Evolutionary conservation across 2,797 vertebrate species (phyloP), one percentile per base, ranked within the genome.

Genomic region (Leuciscus waleckii): DNA sequence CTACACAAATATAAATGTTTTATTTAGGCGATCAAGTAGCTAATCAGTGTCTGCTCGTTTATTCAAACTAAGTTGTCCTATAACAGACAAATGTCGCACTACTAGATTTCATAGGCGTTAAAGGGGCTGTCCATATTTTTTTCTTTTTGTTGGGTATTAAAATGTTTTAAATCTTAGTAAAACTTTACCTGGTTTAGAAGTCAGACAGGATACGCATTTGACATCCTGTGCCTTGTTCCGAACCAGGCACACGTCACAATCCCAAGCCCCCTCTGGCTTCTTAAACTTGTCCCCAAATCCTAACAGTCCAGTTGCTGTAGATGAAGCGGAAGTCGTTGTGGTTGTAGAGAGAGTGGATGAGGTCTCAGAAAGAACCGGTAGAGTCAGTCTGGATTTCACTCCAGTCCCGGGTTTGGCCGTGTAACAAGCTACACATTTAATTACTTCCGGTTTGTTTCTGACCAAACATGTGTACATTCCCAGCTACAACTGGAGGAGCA

Each of bases 391-490:
- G 81, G 96, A 94, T 91, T 97, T 97, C n/a, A 98, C 95, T 84
- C 96, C 97, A 0, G 95, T 98, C 74, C 97, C 98, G 14, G 97
- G 96, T 94, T 99, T 99, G 65, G 97, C 96, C 1, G 97, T 98
- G 83, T 98, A 97, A 85, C 98, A 99, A 1, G 98, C 98, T 90
- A 99, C 92, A 85, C 98, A 99, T 92, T 98, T 99, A 43, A 97
- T 94, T 23, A 93, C 95, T 84, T 99, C 98, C 0, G 96, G 92
- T 92, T 98, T 99, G 93, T 99, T 99, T 68, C 93, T 94, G 73
- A 99, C 97, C 87, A 99, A 94, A 93, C 98, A 99, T 1, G 97
- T 99, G 89, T 99, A 90, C 98, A 99, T 58, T 98, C 97, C 98
- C 98, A 99, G 0, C 91, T 96, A 85, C 95, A 43, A 93, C 88